Percentiles rank a stretch among this genome's conserved stretches.
phyloP scores from a whole-genome alignment of 2,888 invertebrate species.

The Cactoblastis cactorum region DNA sequence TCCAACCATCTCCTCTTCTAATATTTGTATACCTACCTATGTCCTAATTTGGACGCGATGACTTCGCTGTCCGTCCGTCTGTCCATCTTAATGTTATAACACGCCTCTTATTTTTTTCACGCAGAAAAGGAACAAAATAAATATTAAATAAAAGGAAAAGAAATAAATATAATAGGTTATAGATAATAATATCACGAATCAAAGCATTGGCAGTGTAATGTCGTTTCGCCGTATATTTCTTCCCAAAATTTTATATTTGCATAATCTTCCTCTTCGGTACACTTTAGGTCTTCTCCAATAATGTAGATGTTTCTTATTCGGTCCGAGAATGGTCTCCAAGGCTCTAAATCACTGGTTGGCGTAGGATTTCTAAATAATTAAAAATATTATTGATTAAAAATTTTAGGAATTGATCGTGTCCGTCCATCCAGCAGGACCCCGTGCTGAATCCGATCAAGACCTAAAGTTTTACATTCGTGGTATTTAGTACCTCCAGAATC shows the following conservation, averaged over 20 bases:
- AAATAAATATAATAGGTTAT: neutral
- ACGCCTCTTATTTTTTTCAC: too few relatives aligned
- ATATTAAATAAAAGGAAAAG: too few relatives aligned
- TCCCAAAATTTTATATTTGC: constrained; percentile 60
- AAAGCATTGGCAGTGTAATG: neutral
- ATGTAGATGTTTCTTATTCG: constrained; percentile 44
- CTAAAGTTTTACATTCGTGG: too few relatives aligned
- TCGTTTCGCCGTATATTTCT: constrained; percentile 46
- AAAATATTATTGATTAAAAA: neutral
- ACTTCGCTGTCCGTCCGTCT: too few relatives aligned
- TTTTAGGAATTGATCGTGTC: too few relatives aligned
- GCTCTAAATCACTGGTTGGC: constrained; percentile 25
- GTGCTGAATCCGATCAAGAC: too few relatives aligned
- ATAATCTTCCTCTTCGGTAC: constrained; percentile 38
- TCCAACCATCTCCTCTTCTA: neutral
- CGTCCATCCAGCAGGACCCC: too few relatives aligned
- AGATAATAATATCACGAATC: neutral
- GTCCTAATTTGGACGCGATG: too few relatives aligned
- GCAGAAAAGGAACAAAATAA: too few relatives aligned
- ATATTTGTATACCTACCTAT: too few relatives aligned
- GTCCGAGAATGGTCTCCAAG: constrained; percentile 60
- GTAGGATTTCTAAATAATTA: constrained; percentile 58
- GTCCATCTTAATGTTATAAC: too few relatives aligned
- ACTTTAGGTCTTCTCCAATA: constrained; percentile 49
- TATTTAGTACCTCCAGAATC: too few relatives aligned